Conservation (phyloP, 30 jellyfish, hydroid and myxozoan species). For the Aurelia aurita region DNA sequence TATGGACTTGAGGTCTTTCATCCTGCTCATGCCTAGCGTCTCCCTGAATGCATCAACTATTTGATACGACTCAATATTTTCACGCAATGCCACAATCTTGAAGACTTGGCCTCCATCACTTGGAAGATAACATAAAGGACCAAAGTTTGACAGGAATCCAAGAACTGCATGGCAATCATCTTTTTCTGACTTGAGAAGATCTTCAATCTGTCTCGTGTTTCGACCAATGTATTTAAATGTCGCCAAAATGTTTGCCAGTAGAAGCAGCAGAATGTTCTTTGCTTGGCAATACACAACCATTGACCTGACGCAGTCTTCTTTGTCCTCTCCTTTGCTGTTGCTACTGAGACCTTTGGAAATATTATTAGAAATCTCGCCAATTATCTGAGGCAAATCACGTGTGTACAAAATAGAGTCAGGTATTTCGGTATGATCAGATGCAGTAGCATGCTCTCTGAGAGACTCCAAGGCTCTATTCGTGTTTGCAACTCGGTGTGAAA, state of each 20-base stretch:
- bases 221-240: slow-evolving; percentile 3
- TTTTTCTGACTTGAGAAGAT: neutral
- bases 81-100: slow-evolving; percentile 15
- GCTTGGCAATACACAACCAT: slow-evolving; percentile 31
- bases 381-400: slow-evolving; percentile 31
- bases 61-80: neutral
- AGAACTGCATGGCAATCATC: neutral
- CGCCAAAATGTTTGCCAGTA: slow-evolving; percentile 14
- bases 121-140: slow-evolving; percentile 6
- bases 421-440: neutral
- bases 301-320: slow-evolving; percentile 19
- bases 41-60: slow-evolving; percentile 7
- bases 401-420: neutral
- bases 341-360: slow-evolving; percentile 1
- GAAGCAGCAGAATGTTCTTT: neutral
- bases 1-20: slow-evolving; percentile 4
- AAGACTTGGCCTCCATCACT: slow-evolving; percentile 13
- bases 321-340: slow-evolving; percentile 12
- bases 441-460: neutral
- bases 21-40: slow-evolving; percentile 1
- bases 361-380: slow-evolving; percentile 30
- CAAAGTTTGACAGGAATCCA: slow-evolving; percentile 8
- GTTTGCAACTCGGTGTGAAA: neutral
- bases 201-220: neutral
- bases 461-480: slow-evolving; percentile 13